phyloP scores from a whole-genome alignment of 1,140 invertebrate genomes.

The Euura lappo region DNA sequence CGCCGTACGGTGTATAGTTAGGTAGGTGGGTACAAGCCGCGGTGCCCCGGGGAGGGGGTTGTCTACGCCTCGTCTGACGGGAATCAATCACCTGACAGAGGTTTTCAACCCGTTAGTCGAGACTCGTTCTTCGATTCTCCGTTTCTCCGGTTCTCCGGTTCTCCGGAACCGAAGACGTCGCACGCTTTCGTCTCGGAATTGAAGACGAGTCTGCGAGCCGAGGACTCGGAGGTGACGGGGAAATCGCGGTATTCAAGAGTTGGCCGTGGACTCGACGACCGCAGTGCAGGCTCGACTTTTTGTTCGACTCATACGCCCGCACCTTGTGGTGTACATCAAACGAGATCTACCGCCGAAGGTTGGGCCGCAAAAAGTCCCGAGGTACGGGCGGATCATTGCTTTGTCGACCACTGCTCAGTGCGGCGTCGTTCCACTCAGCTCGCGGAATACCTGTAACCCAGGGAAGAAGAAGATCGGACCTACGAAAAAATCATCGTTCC shows the following conservation, averaged over 20 bases:
- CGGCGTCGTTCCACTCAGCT: neutral
- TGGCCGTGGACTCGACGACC: constrained; percentile 10
- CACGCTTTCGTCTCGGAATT: neutral
- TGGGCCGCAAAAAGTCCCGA: neutral
- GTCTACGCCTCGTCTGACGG: constrained; percentile 55
- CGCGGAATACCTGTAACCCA: neutral
- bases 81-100: constrained; percentile 55
- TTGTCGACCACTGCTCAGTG: neutral
- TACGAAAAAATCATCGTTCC: neutral
- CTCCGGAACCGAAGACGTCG: neutral
- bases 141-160: neutral
- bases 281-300: constrained; percentile 5
- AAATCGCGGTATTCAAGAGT: neutral
- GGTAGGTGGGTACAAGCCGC: neutral
- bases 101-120: constrained; percentile 37
- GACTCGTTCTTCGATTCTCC: neutral
- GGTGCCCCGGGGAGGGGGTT: constrained; percentile 38
- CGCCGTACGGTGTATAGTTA: neutral
- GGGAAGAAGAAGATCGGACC: neutral
- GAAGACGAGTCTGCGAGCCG: neutral
- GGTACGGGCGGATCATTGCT: neutral
- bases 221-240: neutral
- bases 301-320: neutral
- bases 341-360: neutral
- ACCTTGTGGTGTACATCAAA: constrained; percentile 11